Conservation (phyloP, 2,113 vertebrate species). For the Tretioscincus oriximinensis region DNA sequence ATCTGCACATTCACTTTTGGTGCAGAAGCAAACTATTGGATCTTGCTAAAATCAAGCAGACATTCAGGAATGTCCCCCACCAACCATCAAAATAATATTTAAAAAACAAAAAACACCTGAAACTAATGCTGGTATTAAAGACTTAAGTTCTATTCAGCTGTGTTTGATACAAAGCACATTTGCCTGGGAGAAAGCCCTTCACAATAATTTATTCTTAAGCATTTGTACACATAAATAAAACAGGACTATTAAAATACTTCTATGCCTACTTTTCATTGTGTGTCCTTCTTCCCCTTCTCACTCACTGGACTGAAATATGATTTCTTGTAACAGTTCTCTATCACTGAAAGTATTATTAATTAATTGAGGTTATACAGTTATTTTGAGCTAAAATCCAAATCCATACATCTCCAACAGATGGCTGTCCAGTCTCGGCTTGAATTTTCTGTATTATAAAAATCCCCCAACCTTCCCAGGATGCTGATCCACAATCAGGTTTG, state of each 20-base stretch:
- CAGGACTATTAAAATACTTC: background rate
- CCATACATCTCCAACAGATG: no score
- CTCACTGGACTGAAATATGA: background rate
- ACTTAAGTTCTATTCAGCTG: background rate
- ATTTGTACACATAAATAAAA: background rate
- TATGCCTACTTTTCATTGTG: background rate
- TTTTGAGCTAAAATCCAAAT: background rate
- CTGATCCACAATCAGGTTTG: no score
- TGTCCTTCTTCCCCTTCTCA: background rate
- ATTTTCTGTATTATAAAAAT: no score
- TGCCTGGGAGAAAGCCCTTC: background rate
- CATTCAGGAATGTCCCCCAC: background rate
- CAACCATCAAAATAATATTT: no score
- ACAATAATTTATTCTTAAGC: background rate
- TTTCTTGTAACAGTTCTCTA: background rate
- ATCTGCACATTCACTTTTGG: background rate
- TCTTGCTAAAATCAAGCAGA: background rate
- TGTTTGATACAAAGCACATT: background rate
- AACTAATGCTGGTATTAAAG: background rate
- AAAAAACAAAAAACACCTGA: background rate
- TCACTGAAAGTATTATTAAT: background rate
- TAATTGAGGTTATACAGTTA: background rate
- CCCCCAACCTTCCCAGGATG: no score
- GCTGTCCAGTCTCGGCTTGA: no score
- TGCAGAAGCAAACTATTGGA: background rate